These are phyloP conservation scores for Salarias fasciatus DNA, from an alignment of 2,797 vertebrate genomes.

Conservation along the genomic window DNA sequence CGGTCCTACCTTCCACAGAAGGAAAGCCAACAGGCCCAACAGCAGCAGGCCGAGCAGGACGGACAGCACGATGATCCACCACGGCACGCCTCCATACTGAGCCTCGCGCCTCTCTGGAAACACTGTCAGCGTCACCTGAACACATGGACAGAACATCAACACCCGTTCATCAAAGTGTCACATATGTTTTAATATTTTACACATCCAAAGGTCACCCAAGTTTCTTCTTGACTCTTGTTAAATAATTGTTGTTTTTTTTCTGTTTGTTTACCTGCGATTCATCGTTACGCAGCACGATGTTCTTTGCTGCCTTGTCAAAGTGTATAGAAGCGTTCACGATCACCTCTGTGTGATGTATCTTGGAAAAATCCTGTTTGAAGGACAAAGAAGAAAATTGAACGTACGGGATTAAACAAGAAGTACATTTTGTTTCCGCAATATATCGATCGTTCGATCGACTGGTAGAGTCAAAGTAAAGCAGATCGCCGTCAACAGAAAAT, in stretches of 20 bases:
- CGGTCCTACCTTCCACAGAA: conserved; percentile 94
- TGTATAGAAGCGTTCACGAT: conserved; percentile 85
- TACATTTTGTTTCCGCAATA: too few species aligned
- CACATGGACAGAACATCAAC: background rate
- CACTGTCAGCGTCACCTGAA: conserved; percentile 89
- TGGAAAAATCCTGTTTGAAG: conserved; percentile 85
- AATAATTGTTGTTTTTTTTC: background rate
- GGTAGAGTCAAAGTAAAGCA: too few species aligned
- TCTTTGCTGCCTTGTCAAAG: conserved; percentile 79
- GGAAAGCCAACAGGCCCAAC: conserved; percentile 90
- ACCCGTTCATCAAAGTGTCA: background rate
- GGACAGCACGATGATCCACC: conserved; percentile 95
- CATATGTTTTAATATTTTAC: background rate
- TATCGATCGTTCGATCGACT: too few species aligned
- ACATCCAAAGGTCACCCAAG: background rate
- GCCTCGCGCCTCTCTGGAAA: conserved; percentile 88
- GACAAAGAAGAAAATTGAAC: background rate
- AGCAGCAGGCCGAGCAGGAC: conserved; percentile 91
- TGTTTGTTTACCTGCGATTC: conserved; percentile 82
- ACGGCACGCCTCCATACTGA: conserved; percentile 86
- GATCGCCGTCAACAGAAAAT: too few species aligned
- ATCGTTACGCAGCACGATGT: conserved; percentile 85
- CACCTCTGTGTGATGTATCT: conserved; percentile 89
- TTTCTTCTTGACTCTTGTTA: too few species aligned
- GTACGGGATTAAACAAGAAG: too few species aligned